Evolutionary conservation across 2,797 vertebrate genomes (phyloP), one percentile per base, ranked within the genome.

Genomic region (Falco naumanni): DNA sequence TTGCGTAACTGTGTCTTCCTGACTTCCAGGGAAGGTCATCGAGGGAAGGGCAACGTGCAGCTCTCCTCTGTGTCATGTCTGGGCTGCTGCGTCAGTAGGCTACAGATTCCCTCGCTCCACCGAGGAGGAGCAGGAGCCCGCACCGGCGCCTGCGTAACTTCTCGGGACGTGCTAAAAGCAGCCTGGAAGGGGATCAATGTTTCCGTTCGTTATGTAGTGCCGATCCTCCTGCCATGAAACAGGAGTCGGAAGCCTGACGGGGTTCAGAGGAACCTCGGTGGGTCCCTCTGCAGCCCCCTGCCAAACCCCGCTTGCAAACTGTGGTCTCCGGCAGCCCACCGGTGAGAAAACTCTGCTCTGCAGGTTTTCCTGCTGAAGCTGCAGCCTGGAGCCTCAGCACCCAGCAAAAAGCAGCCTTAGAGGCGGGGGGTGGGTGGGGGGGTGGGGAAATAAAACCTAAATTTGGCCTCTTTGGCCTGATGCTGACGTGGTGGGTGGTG

Each of bases 101-200:
- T 68, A 34, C 69, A 56, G 63, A 15, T 33, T 63, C 21, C 65
- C 45, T 25, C 4, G 1, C 13, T 54, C 10, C 13, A 0, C 28
- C 0, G 1, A 45, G 34, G 39, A 77, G 9, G 57, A 72, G 68
- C 47, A 74, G 60, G 43, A 69, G 33, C 79, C 87, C 7, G 0
- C 11, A 1, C 13, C 0, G 1, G 20, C 8, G 14, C 8, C 86
- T 84, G 63, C 0, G 11, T 8, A 70, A 18, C 78, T 77, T 51
- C 88, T 96, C 0, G 0, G 51, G 63, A 89, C 1, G 15, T 87
- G 92, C 63, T 90, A 64, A 91, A 84, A 89, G 75, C 81, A 54
- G 9, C 78, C 48, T 95, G 96, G 91, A 92, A 72, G 28, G 13
- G 43, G 71, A 66, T 56, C 84, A 48, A 0, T 11, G 14, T 74